These are phyloP conservation scores for Gorsachius goisagi DNA, from an alignment of 2,113 vertebrate species.

Conservation along the genomic window DNA sequence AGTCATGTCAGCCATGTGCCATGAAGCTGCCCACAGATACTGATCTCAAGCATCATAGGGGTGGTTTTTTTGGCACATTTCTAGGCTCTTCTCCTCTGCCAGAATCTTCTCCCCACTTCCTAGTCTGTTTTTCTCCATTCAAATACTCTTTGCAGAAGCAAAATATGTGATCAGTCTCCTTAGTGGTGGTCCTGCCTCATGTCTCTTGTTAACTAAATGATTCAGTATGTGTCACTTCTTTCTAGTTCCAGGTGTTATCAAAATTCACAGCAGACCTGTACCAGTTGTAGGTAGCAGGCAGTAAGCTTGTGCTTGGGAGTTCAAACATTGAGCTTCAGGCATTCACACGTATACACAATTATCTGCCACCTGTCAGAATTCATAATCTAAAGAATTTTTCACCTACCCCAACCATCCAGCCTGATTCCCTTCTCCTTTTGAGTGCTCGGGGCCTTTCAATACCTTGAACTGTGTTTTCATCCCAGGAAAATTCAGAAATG, in stretches of 20 bases:
- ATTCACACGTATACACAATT: not conserved
- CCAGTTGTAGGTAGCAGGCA: not conserved
- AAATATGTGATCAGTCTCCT: not conserved
- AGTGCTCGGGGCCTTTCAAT: not conserved
- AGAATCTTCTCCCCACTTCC: not conserved
- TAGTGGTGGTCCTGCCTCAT: not conserved
- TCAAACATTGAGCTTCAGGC: not conserved
- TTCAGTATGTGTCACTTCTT: not conserved
- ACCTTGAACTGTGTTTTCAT: not conserved
- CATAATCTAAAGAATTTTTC: not conserved
- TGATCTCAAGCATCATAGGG: not conserved
- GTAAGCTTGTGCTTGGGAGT: not conserved
- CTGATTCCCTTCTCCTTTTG: not conserved
- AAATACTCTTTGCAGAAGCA: not conserved
- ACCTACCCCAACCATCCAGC: not conserved
- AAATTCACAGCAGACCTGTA: not conserved
- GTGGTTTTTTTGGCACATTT: not conserved
- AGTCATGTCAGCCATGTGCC: not conserved
- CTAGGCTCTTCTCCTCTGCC: not conserved
- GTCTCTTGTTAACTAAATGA: not conserved
- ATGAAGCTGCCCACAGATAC: not conserved
- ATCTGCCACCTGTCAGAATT: not conserved
- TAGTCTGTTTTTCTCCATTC: not conserved
- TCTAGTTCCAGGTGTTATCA: not conserved
- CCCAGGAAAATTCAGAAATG: not conserved